Evolutionary conservation across 1,140 invertebrate species (phyloP).

Genomic region (Drosophila baimaii): DNA sequence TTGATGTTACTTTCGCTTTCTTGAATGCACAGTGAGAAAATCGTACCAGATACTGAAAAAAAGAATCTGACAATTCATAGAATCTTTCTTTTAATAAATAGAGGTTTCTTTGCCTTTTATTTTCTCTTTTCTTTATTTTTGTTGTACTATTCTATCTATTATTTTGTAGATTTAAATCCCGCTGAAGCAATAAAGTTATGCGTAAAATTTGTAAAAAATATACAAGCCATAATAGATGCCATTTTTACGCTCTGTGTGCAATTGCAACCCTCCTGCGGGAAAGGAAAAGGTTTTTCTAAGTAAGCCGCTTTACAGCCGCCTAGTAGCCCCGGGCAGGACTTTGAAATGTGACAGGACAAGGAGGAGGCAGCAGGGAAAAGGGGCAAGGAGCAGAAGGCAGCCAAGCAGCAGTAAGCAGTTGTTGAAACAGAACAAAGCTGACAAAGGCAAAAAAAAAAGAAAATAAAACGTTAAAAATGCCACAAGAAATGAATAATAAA

Average conservation of each 20-base stretch:
- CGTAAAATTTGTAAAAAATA: neutral
- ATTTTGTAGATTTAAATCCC: neutral
- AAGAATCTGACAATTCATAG: neutral
- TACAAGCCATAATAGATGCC: neutral
- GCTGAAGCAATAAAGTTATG: neutral
- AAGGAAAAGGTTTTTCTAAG: slow-evolving; percentile 25
- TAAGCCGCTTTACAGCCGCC: slow-evolving; percentile 42
- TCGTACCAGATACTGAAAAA: too few relatives aligned
- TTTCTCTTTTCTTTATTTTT: too few relatives aligned
- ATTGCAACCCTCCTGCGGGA: slow-evolving; percentile 28
- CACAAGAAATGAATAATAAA: slow-evolving; percentile 71
- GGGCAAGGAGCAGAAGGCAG: slow-evolving; percentile 17
- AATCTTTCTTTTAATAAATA: too few relatives aligned
- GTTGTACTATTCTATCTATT: neutral
- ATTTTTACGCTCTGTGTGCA: slow-evolving; percentile 13
- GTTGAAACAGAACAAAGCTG: slow-evolving; percentile 52
- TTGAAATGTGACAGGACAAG: slow-evolving; percentile 43
- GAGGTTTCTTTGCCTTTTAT: neutral
- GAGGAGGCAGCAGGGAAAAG: slow-evolving; percentile 10
- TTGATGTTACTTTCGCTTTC: slow-evolving; percentile 14
- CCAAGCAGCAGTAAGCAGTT: slow-evolving; percentile 46
- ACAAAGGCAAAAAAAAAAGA: slow-evolving; percentile 27
- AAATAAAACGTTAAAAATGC: slow-evolving; percentile 37
- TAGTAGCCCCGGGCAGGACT: slow-evolving; percentile 35
- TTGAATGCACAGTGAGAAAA: slow-evolving; percentile 9